These are phyloP conservation scores for Oligia latruncula DNA, from an alignment of 2,888 invertebrate species.

Conservation along the genomic window DNA sequence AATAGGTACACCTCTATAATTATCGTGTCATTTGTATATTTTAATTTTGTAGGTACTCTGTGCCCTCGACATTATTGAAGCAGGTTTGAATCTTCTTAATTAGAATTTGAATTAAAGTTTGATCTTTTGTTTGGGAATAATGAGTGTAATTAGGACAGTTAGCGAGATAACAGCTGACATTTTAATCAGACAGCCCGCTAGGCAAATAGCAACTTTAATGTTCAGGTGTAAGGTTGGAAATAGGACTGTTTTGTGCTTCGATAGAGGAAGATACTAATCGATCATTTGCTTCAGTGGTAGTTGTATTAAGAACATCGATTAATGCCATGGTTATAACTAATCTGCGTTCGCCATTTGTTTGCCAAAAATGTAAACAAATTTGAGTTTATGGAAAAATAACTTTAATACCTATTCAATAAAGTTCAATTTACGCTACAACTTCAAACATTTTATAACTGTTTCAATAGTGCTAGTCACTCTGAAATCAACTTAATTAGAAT, in stretches of 20 bases:
- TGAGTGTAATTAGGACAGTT: constrained; percentile 26
- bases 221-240: background rate
- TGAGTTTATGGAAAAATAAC: no score
- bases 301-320: constrained; percentile 7
- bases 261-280: constrained; percentile 5
- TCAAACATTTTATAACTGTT: no score
- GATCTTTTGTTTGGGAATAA: constrained; percentile 49
- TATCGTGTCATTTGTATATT: constrained; percentile 70
- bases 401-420: no score
- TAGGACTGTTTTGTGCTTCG: background rate
- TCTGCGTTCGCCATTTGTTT: no score
- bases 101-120: constrained; percentile 36
- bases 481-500: no score
- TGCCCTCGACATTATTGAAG: constrained; percentile 73
- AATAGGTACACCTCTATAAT: constrained; percentile 68
- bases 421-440: no score
- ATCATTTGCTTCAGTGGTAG: background rate
- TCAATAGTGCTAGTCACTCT: no score
- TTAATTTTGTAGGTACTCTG: constrained; percentile 62
- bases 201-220: background rate
- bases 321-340: constrained; percentile 1
- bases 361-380: no score
- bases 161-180: constrained; percentile 11
- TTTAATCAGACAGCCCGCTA: background rate
- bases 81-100: constrained; percentile 55